Base-by-base conservation (phyloP, 2,113 vertebrate species). In the Pheucticus melanocephalus region DNA sequence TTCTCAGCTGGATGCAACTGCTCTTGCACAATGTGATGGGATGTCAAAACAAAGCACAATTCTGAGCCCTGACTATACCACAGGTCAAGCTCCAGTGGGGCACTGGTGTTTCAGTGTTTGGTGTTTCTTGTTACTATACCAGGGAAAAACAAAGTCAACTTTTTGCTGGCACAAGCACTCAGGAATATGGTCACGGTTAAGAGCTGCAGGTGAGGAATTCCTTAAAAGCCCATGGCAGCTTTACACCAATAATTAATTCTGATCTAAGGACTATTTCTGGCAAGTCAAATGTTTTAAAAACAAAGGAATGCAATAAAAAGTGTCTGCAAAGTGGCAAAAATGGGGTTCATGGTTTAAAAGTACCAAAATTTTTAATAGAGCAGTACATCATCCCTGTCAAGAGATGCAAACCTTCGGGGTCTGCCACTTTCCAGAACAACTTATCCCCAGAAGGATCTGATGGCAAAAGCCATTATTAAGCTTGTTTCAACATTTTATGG, bases 401-500 rank as follows among this genome's bases (percentile, higher is more conserved):
- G 0, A 31, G 40, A 77, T 1, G 15, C 28, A 84, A 76, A 92
- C n/a, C 69, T 24, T 33, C 42, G 23, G 31, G 54, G 76, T 21
- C 30, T 39, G 10, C 35, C 30, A 40, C 79, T 44, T 47, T 33
- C 87, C 37, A 25, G 17, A 63, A 35, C 0, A 2, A 47, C 64
- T 24, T 9, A 19, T 2, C 12, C 30, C 73, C 95, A 54, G 42
- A 45, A 73, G 54, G 42, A 81, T 59, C 70, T 1, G 0, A 59
- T 3, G 33, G 57, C 69, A 87, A 68, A 90, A 68, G 61, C 51
- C 59, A 59, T 71, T 60, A 60, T 42, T 59, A 63, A 91, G 48
- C 90, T 93, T 44, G 53, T 90, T 96, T 75, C 78, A 68, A 19
- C 15, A 13, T 76, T 87, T 91, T 89, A 88, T 44, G 44, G 82